Evolutionary conservation across 2,113 vertebrate genomes (phyloP).

Genomic region (Malurus alboscapulatus): DNA sequence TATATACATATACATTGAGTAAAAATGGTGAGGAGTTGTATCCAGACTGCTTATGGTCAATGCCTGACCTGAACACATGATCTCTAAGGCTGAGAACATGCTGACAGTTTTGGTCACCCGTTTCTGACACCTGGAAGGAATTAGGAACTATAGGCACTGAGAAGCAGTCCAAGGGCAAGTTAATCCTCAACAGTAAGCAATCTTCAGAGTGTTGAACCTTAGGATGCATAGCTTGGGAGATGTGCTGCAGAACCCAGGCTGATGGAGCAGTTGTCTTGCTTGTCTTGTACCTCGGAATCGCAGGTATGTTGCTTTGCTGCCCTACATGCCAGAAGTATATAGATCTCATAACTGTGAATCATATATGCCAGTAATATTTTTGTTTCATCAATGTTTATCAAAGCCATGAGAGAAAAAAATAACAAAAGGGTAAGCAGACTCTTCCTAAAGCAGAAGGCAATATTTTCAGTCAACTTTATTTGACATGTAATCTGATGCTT

Average conservation of each 20-base stretch:
- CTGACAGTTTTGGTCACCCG: neutral
- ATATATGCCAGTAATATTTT: neutral
- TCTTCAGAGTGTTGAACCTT: neutral
- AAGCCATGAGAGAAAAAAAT: neutral
- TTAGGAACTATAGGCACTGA: neutral
- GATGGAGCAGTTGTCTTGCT: neutral
- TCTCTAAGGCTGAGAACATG: neutral
- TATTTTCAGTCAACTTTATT: neutral
- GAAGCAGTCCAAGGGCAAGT: neutral
- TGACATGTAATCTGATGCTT: neutral
- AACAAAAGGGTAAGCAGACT: neutral
- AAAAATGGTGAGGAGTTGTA: neutral
- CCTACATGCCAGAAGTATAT: neutral
- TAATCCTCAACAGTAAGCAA: neutral
- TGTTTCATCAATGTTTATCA: neutral
- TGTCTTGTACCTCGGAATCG: neutral
- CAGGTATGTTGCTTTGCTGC: neutral
- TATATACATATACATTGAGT: neutral
- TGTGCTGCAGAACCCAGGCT: neutral
- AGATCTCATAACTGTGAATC: neutral
- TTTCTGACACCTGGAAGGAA: neutral
- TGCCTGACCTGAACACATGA: neutral
- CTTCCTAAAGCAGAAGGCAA: neutral
- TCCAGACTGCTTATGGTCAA: neutral
- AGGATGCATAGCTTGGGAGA: neutral